Percentiles rank a stretch among this genome's conserved stretches.
These are phyloP conservation scores for Conopomorpha cramerella DNA, from an alignment of 1,140 invertebrate genomes.

Conservation along the genomic window DNA sequence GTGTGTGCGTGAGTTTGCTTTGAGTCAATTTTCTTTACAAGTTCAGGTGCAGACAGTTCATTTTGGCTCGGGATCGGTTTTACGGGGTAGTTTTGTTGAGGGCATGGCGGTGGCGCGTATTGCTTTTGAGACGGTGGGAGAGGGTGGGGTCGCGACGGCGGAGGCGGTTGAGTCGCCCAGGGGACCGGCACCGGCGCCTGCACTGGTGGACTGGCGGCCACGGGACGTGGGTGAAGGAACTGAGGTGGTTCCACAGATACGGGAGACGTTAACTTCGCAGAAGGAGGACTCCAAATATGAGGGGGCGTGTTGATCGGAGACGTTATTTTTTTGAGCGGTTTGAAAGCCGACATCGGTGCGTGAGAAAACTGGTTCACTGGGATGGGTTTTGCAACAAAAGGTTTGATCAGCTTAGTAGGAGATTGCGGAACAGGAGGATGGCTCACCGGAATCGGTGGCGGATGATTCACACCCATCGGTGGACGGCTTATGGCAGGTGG, in stretches of 20 bases:
- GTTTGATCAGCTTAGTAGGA: constrained; percentile 47
- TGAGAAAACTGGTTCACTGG: constrained; percentile 73
- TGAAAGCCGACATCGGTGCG: constrained; percentile 72
- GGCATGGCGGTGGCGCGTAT: constrained; percentile 10
- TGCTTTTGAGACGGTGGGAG: constrained; percentile 27
- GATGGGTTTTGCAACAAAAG: constrained; percentile 59
- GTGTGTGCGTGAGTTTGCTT: constrained; percentile 13
- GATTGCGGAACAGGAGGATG: constrained; percentile 28
- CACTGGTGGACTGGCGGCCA: constrained; percentile 30
- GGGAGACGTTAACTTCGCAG: constrained; percentile 21
- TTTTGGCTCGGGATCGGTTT: constrained; percentile 42
- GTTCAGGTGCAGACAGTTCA: constrained; percentile 40
- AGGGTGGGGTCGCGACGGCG: too few relatives aligned
- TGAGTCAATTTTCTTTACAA: constrained; percentile 40
- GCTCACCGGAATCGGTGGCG: too few relatives aligned
- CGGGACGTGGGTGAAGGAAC: constrained; percentile 7
- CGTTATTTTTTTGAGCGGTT: constrained; percentile 60
- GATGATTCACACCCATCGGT: too few relatives aligned
- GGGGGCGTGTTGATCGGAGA: constrained; percentile 30
- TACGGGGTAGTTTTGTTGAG: constrained; percentile 21
- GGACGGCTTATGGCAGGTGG: constrained; percentile 20
- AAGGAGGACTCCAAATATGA: constrained; percentile 52
- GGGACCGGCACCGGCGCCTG: too few relatives aligned
- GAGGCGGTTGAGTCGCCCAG: too few relatives aligned
- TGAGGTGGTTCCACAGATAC: not conserved